Evolutionary conservation across 64 coral and sea anemone species (phyloP), one percentile per base, ranked within the genome.

Genomic region (Montipora sp.): DNA sequence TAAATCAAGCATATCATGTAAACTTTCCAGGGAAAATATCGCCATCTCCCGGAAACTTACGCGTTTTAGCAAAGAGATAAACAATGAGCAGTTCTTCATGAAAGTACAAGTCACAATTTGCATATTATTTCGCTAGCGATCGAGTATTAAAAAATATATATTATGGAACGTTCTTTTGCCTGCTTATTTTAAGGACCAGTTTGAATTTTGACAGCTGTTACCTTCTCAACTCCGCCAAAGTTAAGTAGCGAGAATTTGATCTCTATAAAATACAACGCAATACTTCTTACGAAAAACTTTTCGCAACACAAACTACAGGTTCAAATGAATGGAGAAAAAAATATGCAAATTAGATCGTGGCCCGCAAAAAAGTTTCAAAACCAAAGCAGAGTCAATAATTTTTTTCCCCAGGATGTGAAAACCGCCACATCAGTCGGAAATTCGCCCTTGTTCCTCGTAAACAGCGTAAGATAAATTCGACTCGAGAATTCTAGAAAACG

Each of bases 271-370:
- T 69, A 6, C 15, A 55, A 84, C 69, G 83, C 83, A 55, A 75
- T 78, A 77, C 73, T 47, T 77, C 49, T 94, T 75, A 46, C 74
- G 75, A 88, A 94, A 88, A 96, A 96, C 75, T 94, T 98, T 98
- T 91, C 86, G 71, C 50, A 88, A 94, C 83, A 87, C 79, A 84
- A 57, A 57, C 53, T 57, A 57, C 11, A 57, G 43, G 61, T 80
- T 76, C 43, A 68, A 55, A 70, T 67, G 95, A 98, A 98, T 98
- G 92, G 94, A 96, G 89, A 84, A 98, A 98, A 94, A 98, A 89
- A 91, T 97, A 98, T 98, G 95, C 95, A 98, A 98, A 98, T 98
- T 76, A 98, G 95, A 89, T 92, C 74, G 72, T 76, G 44, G 18
- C 70, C 43, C 47, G 47, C 82, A 89, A 91, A 98, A 36, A 98